Conservation (phyloP, 2,888 invertebrate species). For the Apoderus coryli region DNA sequence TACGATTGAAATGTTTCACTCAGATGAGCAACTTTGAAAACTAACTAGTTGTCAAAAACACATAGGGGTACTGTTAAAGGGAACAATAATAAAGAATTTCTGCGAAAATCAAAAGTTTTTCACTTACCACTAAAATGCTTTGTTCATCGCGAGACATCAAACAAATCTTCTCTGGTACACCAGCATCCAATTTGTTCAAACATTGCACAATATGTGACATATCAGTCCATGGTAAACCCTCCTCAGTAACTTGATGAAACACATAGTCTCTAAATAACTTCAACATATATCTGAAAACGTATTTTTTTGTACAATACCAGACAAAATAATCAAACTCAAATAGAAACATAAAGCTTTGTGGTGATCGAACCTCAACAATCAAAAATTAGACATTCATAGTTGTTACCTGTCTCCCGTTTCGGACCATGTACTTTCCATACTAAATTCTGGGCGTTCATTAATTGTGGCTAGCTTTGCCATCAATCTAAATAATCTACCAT, state of each 20-base stretch:
- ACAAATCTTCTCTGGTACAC: conserved; percentile 74
- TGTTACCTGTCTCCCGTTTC: conserved; percentile 82
- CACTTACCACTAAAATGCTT: conserved; percentile 91
- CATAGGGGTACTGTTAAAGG: too few species aligned
- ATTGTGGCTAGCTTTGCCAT: conserved; percentile 86
- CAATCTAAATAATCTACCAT: conserved; percentile 81
- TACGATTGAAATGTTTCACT: too few species aligned
- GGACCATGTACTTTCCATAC: conserved; percentile 88
- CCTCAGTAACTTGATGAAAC: conserved; percentile 88
- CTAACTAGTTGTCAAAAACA: too few species aligned
- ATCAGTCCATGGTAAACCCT: conserved; percentile 92
- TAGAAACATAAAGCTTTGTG: too few species aligned
- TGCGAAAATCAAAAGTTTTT: too few species aligned
- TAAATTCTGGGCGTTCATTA: conserved; percentile 88
- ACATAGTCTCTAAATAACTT: conserved; percentile 95
- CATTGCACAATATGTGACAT: conserved; percentile 88
- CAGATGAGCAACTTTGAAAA: too few species aligned
- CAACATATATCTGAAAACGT: conserved; percentile 65
- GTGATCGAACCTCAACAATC: too few species aligned
- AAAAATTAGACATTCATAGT: too few species aligned
- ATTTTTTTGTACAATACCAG: too few species aligned
- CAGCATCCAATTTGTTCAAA: conserved; percentile 84
- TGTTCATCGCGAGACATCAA: conserved; percentile 94
- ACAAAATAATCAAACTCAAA: too few species aligned
- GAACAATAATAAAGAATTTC: too few species aligned